Base-by-base conservation (phyloP, 2,888 invertebrate genomes). In the Lagria hirta region DNA sequence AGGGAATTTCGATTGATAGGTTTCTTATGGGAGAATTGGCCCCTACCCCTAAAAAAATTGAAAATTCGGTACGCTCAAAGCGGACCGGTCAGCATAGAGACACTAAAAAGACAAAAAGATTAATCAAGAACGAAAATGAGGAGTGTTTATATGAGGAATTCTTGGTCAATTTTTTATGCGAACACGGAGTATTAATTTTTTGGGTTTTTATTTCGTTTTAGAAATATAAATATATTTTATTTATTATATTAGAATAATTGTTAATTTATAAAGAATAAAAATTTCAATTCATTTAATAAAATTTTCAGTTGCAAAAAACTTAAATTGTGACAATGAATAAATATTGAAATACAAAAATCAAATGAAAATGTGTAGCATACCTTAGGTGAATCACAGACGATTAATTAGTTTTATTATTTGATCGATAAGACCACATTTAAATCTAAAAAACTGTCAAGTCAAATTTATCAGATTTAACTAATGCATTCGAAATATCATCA, bases 301-400 rank as follows among this genome's bases (percentile, higher is more conserved):
- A 30, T 30, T 30, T 30, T 30, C 30, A 30, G 30, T 30, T 26
- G 26, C 30, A 30, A 30, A 30, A 30, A 30, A 18, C 17, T 20
- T 30, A 30, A 10, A 30, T 30, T 30, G 30, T 17, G 30, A 30
- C 30, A 30, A 30, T 30, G 20, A 30, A 30, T n/a, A n/a, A n/a
- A n/a, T 30, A 28, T 28, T 28, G 28, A 28, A 28, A 14, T 28
- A 14, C 30, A 12, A 15, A 33, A 21, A 33, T 20, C 14, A 13
- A 4, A 21, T 33, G 20, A 33, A 33, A 33, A 33, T 22, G 21
- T 20, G 33, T 33, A 33, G 33, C 21, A 21, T 33, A 30, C 32
- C 32, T 30, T 22, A 33, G 21, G 34, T 23, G 34, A 34, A 34
- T 34, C 34, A 34, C 34, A 34, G 34, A 34, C 34, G 16, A 30